Evolutionary conservation across 2,888 invertebrate species (phyloP), one percentile per base, ranked within the genome.

Genomic region (Cheilosia variabilis): DNA sequence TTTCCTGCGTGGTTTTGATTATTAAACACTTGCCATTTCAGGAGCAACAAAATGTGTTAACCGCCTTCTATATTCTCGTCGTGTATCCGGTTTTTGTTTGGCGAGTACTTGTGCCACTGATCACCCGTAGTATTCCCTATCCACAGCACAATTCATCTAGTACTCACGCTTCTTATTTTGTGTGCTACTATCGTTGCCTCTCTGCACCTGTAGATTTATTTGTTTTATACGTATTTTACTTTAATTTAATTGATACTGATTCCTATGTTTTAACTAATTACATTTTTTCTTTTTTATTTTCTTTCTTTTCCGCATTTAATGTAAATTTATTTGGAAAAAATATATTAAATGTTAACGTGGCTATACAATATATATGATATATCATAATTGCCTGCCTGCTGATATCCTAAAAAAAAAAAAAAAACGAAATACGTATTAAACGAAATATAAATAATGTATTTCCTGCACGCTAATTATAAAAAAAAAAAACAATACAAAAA

Each of bases 211-310:
- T 81, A 86, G 76, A 50, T 63, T 76, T 76, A 62, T 77, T 81
- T 75, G 66, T 76, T 86, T 86, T 81, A 77, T 77, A 86, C 81
- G 81, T 86, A 86, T 81, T 86, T 86, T 86, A 86, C 58, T 86
- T 86, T 86, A 76, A 76, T 81, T 86, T 72, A 77, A 86, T 86
- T 86, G 71, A 86, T 77, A 86, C 81, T 86, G 86, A 86, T 77
- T 81, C 86, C 86, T 86, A 81, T 86, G 86, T 86, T 87, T 87
- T 86, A 86, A 89, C 89, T 90, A 90, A 88, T 88, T 88, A 84
- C 86, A 88, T 88, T 88, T 88, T 88, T 83, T 82, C 73, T 80
- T 87, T 86, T 88, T 88, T 88, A 88, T 88, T 87, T 88, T 88
- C 88, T 87, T 88, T 88, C 88, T 88, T 88, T 87, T 88, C 84